Base-by-base conservation (phyloP, 64 coral and sea anemone species). In the Porites australiensis region DNA sequence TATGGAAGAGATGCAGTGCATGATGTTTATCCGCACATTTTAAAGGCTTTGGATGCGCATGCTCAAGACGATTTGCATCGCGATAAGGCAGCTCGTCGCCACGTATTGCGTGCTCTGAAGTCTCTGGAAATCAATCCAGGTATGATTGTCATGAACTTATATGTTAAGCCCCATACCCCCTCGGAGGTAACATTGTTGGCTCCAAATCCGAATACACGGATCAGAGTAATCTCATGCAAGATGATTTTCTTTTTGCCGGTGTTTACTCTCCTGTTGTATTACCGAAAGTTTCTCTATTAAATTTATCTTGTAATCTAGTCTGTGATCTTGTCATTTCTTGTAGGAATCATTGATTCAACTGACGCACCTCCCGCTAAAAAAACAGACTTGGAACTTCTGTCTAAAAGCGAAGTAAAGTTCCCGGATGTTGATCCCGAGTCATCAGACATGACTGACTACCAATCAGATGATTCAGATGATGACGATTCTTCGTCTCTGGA, bases 1-100 rank as follows among this genome's bases (percentile, higher is more conserved):
- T 70, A 54, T 66, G 90, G 90, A 20, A 92, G 23, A n/a, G 72
- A 75, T 19, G 90, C 90, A 3, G 74, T 92, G 3, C 73, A 85
- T 44, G 90, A 92, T 55, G 90, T 92, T 19, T 92, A 74, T 45
- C 90, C 90, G 0, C 73, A 87, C 20, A 92, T 92, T 20, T 19
- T 86, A 59, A 77, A 86, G 16, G 80, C 90, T 57, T 54, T 92
- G 16, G 90, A 92, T 48, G 23, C 47, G 16, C 22, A 92, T 55
- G 52, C 82, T 0, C 70, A 65, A 11, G 90, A 92, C 46, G 22
- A 15, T 20, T 59, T 77, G 43, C 72, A 37, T 46, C 69, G 10
- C 3, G 86, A 88, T 73, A 68, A 67, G 19, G 13, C 73, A 8
- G 73, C 73, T 50, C 73, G 73, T 14, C 44, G 73, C 19, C 73